Base-by-base conservation (phyloP, 92 coral and sea anemone species). In the Porites divaricata region DNA sequence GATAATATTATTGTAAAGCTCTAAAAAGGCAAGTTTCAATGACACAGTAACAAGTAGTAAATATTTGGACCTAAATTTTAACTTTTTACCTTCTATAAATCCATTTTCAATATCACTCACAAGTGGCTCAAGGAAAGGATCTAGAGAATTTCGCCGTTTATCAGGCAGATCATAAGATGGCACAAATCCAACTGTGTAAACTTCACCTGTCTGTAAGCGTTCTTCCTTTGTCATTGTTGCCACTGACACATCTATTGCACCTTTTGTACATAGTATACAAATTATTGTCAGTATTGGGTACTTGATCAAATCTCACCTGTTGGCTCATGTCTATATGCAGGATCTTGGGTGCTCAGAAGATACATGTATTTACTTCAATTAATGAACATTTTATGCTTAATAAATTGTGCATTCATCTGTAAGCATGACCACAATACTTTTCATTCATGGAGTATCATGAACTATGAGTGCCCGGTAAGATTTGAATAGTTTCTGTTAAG, bases 131-230 rank as follows among this genome's bases (percentile, higher is more conserved):
- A 90, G 81, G 59, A 90, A 90, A 16, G 93, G 93, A 63, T 90
- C 93, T 64, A 90, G 49, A 66, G 76, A 58, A 53, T 90, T 86
- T 59, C 90, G 93, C 58, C 81, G 70, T 77, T 51, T 88, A 86
- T 81, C 88, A 67, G 93, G 90, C 35, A 86, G 85, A 67, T 86
- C 90, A 86, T 86, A 90, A 25, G 90, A 90, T 25, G 90, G 90
- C 51, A 90, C 90, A 90, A 86, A 90, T 63, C 93, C 93, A 80
- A 90, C 89, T 68, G 90, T 80, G 67, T 81, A 86, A 62, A 90
- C 86, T 78, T 90, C 88, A 49, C 85, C 90, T 45, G 90, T 86
- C 66, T 79, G 87, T 49, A 77, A 78, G 28, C 90, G 73, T 56
- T 90, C 87, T 71, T 76, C 57, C 70, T 90, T 90, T 70, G 85